Percentiles rank a stretch among this genome's conserved stretches.
These are phyloP conservation scores for Pangasius larnaudii DNA, from an alignment of 2,797 vertebrate genomes.

Conservation along the genomic window DNA sequence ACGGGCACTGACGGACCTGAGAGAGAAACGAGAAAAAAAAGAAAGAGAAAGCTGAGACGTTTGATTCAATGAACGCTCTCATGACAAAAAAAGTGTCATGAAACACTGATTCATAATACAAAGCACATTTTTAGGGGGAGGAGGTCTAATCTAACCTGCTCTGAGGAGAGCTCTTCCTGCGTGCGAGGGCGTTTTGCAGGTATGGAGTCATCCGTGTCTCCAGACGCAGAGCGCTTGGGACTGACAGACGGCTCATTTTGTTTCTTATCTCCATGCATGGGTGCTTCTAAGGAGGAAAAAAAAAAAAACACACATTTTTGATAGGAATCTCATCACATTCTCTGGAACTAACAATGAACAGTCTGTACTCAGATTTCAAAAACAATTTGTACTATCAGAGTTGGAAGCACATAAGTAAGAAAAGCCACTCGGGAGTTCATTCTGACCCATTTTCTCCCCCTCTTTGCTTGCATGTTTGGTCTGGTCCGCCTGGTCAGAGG, in stretches of 20 bases:
- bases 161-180: constrained; percentile 40
- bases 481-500: constrained; percentile 47
- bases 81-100: background rate
- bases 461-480: constrained; percentile 44
- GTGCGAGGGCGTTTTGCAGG: constrained; percentile 49
- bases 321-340: constrained; percentile 3
- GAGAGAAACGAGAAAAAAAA: constrained; percentile 1
- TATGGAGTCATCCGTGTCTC: constrained; percentile 31
- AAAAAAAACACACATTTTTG: background rate
- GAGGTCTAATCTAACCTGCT: constrained; percentile 30
- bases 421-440: constrained; percentile 2
- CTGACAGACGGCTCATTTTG: constrained; percentile 38
- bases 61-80: background rate
- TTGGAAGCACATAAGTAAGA: background rate
- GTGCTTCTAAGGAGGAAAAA: constrained; percentile 33
- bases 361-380: background rate
- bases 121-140: background rate
- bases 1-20: constrained; percentile 58
- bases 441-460: constrained; percentile 51
- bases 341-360: background rate
- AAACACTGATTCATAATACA: background rate
- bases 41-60: background rate
- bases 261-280: constrained; percentile 41
- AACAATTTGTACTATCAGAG: background rate
- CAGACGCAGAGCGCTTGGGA: constrained; percentile 50